Evolutionary conservation across 2,888 invertebrate genomes (phyloP).

Genomic region (Hydroisotoma schaefferi): DNA sequence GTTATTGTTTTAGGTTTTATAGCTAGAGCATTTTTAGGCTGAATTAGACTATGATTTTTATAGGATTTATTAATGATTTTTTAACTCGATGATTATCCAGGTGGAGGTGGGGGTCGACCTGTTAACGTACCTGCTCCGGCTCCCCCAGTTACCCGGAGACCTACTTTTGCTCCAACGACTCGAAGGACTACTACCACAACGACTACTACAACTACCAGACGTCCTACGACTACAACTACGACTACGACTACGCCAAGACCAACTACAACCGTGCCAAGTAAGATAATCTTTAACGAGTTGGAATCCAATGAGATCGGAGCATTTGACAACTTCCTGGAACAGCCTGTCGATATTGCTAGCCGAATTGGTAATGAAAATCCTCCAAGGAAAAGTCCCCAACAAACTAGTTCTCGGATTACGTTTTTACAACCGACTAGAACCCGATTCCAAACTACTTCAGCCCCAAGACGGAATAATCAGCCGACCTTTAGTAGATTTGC

Average conservation of each 20-base stretch:
- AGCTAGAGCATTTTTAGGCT: neutral
- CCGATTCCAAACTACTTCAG: constrained; percentile 4
- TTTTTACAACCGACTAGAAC: neutral
- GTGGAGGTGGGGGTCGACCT: neutral
- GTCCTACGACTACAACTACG: constrained; percentile 21
- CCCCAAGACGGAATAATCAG: constrained; percentile 12
- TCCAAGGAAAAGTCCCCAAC: constrained; percentile 3
- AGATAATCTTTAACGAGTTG: constrained; percentile 44
- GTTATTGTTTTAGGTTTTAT: too few relatives aligned
- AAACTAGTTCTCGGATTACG: constrained; percentile 5
- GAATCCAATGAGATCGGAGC: constrained; percentile 45
- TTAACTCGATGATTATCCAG: neutral
- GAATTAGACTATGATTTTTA: neutral
- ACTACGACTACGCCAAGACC: neutral
- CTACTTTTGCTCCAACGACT: constrained; percentile 16
- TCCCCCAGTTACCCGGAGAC: constrained; percentile 8
- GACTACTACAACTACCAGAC: constrained; percentile 20
- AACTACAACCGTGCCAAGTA: constrained; percentile 18
- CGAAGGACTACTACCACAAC: constrained; percentile 25
- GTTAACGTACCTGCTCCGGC: neutral
- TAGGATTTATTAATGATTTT: neutral
- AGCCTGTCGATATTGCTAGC: constrained; percentile 11
- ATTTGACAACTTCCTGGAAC: constrained; percentile 13
- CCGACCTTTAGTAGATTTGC: constrained; percentile 21
- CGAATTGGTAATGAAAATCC: too few relatives aligned